Evolutionary conservation across 2,113 vertebrate species (phyloP), one percentile per base, ranked within the genome.

Genomic region (Cyprinodon tularosa): DNA sequence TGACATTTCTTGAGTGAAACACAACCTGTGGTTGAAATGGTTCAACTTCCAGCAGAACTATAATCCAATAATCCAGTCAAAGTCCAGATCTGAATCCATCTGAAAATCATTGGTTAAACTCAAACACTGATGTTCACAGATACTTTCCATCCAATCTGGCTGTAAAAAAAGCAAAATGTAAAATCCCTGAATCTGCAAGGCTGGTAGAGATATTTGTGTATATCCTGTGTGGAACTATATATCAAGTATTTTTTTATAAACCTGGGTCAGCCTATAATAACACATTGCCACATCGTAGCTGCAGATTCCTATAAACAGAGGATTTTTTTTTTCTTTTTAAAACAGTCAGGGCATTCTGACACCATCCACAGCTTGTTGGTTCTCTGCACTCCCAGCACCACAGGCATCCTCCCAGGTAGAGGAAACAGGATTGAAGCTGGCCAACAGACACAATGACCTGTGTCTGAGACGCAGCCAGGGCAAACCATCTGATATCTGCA

Each of bases 281-380:
- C 69, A 72, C 39, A 14, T 78, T 87, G 88, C 91, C 90, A 92
- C 91, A 85, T 92, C 42, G 88, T 81, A 84, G 75, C 63, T 69
- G 78, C 60, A 4, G 50, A 76, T 81, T 45, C 72, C 62, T 78
- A 73, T 76, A 72, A 83, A 86, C 42, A 72, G 72, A 80, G 78
- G 7, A 64, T 68, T 89, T 92, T 57, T 90, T 87, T 82, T 71
- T 86, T 66, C 61, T 57, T 36, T 76, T 79, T 2, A 60, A 74
- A 77, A 85, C 83, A 72, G 82, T 90, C 85, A 77, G 79, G 74
- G 38, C 77, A 82, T 80, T 83, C 78, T 84, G 86, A 90, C 88
- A 85, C 86, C 84, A 90, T 86, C 89, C 90, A 83, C 90, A 86
- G 68, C 79, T 77, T 48, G 39, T 50, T 62, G 76, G 62, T 81